Conservation (phyloP, 2,113 vertebrate genomes). For the Machaerirhynchus nigripectus region DNA sequence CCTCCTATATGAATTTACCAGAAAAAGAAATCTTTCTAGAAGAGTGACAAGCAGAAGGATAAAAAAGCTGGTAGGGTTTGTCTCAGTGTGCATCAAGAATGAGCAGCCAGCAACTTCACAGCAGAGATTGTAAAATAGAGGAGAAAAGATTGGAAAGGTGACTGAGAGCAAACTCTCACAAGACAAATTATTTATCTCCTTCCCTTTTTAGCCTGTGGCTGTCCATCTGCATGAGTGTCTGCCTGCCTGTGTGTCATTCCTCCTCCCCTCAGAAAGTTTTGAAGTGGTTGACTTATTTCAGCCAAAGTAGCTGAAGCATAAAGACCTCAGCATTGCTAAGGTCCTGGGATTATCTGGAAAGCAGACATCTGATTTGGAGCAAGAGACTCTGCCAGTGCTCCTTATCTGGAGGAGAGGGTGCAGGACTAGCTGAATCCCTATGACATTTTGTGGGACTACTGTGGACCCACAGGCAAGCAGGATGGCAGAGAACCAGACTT, state of each 20-base stretch:
- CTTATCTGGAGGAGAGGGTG: not conserved
- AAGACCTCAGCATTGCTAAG: not conserved
- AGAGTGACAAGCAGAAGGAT: not conserved
- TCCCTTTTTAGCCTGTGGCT: not conserved
- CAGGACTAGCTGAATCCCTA: not conserved
- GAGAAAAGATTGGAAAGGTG: not conserved
- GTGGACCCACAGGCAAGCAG: not conserved
- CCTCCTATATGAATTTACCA: not conserved
- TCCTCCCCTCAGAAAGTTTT: not conserved
- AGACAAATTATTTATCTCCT: not conserved
- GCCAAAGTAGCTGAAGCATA: not conserved
- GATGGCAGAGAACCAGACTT: not conserved
- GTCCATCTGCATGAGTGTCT: constrained; percentile 4
- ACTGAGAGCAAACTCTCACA: not conserved
- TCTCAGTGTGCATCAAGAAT: not conserved
- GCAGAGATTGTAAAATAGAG: not conserved
- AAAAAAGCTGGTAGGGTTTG: not conserved
- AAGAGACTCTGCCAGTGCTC: not conserved
- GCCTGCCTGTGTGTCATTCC: not conserved
- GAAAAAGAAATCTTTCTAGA: not conserved
- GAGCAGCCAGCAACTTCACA: not conserved
- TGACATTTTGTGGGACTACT: rapidly evolving
- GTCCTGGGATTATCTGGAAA: not conserved
- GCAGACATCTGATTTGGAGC: not conserved
- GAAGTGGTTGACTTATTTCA: constrained; percentile 27